Conservation (phyloP, 92 coral and sea anemone genomes). For the Galaxea fascicularis region DNA sequence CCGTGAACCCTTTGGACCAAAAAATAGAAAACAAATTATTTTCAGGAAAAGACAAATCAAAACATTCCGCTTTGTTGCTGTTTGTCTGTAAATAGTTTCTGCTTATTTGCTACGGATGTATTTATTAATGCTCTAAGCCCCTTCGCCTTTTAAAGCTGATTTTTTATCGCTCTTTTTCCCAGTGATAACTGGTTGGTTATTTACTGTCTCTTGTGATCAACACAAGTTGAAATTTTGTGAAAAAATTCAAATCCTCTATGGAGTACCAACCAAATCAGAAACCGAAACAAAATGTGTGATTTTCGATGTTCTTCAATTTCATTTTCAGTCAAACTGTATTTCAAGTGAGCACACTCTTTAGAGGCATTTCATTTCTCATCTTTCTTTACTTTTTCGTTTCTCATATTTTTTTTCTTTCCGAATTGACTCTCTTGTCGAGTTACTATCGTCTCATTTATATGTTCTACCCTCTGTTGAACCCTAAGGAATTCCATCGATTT, state of each 20-base stretch:
- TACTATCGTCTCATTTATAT: too few species aligned
- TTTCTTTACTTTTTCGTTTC: background rate
- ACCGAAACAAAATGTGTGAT: too few species aligned
- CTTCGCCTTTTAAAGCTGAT: background rate
- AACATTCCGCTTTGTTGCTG: too few species aligned
- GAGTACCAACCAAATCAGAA: background rate
- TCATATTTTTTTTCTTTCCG: background rate
- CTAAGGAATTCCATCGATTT: constrained; percentile 55
- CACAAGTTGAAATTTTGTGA: constrained; percentile 3
- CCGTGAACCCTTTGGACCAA: background rate
- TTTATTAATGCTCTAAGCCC: background rate
- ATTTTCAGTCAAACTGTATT: too few species aligned
- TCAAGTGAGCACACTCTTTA: background rate
- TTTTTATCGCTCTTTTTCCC: background rate
- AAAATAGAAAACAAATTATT: background rate
- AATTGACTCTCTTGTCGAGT: background rate
- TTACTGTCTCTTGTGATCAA: constrained; percentile 12
- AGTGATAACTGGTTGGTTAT: background rate
- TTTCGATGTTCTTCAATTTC: too few species aligned
- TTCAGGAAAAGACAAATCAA: background rate
- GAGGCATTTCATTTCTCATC: background rate
- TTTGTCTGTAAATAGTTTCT: too few species aligned
- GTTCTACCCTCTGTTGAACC: background rate
- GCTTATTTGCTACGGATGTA: too few species aligned
- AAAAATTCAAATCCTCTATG: background rate